phyloP scores from a whole-genome alignment of 1,140 invertebrate genomes.

The Lordiphosa collinella region DNA sequence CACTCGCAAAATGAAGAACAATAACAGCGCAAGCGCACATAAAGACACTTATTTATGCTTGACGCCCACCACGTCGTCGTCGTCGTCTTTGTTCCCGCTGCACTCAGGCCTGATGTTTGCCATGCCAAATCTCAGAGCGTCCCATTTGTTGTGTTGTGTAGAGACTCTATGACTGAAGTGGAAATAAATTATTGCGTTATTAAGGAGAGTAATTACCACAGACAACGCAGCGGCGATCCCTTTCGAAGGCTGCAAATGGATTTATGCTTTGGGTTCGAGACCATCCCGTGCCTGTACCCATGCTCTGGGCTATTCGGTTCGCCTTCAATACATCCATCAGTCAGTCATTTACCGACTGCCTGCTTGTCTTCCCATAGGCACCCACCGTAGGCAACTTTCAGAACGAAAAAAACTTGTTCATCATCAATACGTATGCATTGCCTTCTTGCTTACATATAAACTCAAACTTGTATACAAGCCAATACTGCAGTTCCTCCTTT shows the following conservation, averaged over 20 bases:
- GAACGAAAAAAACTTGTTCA: conserved; percentile 8
- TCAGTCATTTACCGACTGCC: conserved; percentile 46
- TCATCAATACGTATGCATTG: no score
- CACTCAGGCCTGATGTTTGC: conserved; percentile 26
- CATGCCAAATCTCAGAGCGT: conserved; percentile 32
- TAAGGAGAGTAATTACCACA: conserved; percentile 67
- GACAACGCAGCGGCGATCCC: conserved; percentile 47
- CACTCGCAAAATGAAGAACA: conserved; percentile 55
- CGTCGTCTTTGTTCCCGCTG: conserved; percentile 13
- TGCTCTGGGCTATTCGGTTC: conserved; percentile 9
- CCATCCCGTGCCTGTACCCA: background rate
- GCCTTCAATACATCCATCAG: conserved; percentile 54
- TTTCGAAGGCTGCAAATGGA: conserved; percentile 51
- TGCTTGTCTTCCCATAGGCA: conserved; percentile 35
- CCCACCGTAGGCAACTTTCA: conserved; percentile 44
- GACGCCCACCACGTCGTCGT: conserved; percentile 51
- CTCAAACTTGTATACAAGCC: no score
- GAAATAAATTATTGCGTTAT: conserved; percentile 64
- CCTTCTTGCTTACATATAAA: no score
- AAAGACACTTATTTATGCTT: conserved; percentile 68
- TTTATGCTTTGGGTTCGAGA: conserved; percentile 19
- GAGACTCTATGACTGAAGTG: conserved; percentile 29
- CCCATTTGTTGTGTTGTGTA: conserved; percentile 17
- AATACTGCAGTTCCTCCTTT: no score
- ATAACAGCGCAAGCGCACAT: conserved; percentile 54